phyloP scores from a whole-genome alignment of 2,113 vertebrate species.

The Ctenomys sociabilis region DNA sequence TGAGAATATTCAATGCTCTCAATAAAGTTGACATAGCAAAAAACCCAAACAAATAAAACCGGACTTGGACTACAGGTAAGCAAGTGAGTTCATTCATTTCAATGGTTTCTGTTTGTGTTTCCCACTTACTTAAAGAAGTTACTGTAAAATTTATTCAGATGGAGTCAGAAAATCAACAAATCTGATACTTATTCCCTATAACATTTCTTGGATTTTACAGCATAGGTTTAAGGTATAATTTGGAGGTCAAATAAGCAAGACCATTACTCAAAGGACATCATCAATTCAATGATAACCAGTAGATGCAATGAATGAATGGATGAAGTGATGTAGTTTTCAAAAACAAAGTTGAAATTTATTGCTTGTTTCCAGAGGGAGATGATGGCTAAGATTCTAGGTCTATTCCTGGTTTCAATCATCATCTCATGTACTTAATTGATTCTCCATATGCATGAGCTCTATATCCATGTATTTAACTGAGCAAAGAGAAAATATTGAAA shows the following conservation, averaged over 20 bases:
- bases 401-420: background rate
- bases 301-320: background rate
- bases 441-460: background rate
- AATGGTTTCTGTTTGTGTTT: constrained; percentile 22
- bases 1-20: background rate
- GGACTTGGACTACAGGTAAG: constrained; percentile 35
- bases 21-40: background rate
- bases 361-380: background rate
- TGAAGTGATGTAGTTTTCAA: background rate
- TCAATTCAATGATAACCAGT: background rate
- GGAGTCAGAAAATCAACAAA: constrained; percentile 28
- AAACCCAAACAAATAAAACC: background rate
- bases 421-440: background rate
- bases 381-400: background rate
- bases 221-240: background rate
- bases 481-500: background rate
- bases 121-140: constrained; percentile 46
- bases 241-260: background rate
- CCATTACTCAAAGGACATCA: background rate
- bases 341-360: background rate
- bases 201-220: constrained; percentile 15
- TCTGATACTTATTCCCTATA: background rate
- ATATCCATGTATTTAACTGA: background rate
- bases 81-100: constrained; percentile 51
- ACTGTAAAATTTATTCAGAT: constrained; percentile 31